Evolutionary conservation across 2,888 invertebrate species (phyloP), one percentile per base, ranked within the genome.

Genomic region (Leucania comma): DNA sequence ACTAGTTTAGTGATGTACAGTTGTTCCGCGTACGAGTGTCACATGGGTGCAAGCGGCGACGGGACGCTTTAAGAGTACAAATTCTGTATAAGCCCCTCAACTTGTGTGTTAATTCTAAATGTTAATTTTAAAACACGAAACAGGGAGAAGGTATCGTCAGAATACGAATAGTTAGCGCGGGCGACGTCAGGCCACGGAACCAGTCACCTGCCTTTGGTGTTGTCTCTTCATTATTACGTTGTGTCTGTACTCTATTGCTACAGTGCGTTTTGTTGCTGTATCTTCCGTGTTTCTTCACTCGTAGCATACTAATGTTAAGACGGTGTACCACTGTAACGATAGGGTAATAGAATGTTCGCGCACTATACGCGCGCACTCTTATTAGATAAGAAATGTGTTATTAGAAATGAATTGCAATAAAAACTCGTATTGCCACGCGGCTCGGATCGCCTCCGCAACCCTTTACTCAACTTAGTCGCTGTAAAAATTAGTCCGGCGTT

Each of bases 51-150:
- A 89, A 90, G 91, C 91, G 93, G 92, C 94, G 93, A 92, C 92
- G 93, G 93, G 91, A 95, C 92, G 93, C 93, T 93, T 89, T 84
- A 96, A 97, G 96, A 97, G 97, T 97, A 97, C 97, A 97, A 97
- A 97, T 97, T 97, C 97, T 97, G 96, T 97, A 96, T 96, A 96
- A 96, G 96, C 96, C 96, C 96, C 96, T 94, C 72, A 78, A 93
- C 92, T 92, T 91, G 94, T 92, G 91, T 93, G 93, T 93, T 94
- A 93, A 93, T 93, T 93, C 90, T 94, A 92, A 93, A 93, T 89
- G 86, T 93, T 94, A 93, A 93, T 93, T 92, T 92, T 91, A 92
- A 91, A 93, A 92, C 87, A 87, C 83, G 90, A 89, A 93, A 93
- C 93, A 92, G 94, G 93, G 91, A 84, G 81, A 93, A 88, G 90